A percentile compares a stretch with the other conserved stretches of the same genome.
Evolutionary conservation across 2,113 vertebrate species (phyloP).

Genomic region (Strix aluco): DNA sequence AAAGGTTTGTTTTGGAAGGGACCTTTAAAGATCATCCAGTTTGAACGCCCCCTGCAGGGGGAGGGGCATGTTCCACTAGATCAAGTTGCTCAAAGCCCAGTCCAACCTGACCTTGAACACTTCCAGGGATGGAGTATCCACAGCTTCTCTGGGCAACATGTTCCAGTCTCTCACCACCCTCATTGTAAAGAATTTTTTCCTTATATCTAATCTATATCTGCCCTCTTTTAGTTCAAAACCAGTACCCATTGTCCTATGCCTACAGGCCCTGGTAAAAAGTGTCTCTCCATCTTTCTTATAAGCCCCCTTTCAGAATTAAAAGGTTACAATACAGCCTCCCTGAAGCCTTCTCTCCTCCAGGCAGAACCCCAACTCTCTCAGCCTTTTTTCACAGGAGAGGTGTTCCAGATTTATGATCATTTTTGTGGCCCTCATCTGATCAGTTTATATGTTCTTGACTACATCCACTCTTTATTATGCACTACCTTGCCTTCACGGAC

Average conservation of each 20-base stretch:
- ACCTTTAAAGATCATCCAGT: neutral
- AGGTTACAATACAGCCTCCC: too few relatives aligned
- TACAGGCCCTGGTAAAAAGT: neutral
- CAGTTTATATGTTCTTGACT: neutral
- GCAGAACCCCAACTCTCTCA: too few relatives aligned
- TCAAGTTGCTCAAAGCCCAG: neutral
- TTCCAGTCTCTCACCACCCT: neutral
- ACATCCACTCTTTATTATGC: neutral
- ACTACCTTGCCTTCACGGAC: neutral
- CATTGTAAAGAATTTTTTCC: neutral
- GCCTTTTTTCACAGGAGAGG: neutral
- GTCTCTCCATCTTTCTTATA: too few relatives aligned
- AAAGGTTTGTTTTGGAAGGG: neutral
- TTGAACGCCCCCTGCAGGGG: fast-evolving
- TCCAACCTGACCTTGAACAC: neutral
- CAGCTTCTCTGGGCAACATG: neutral
- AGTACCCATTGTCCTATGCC: neutral
- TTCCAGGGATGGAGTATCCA: too few relatives aligned
- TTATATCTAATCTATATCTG: neutral
- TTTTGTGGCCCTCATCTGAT: neutral
- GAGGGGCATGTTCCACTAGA: neutral
- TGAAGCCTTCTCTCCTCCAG: too few relatives aligned
- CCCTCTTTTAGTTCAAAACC: neutral
- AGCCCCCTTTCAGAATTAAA: too few relatives aligned
- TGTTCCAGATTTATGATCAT: neutral